Conservation (phyloP, 1,140 invertebrate genomes). For the Vanessa tameamea region DNA sequence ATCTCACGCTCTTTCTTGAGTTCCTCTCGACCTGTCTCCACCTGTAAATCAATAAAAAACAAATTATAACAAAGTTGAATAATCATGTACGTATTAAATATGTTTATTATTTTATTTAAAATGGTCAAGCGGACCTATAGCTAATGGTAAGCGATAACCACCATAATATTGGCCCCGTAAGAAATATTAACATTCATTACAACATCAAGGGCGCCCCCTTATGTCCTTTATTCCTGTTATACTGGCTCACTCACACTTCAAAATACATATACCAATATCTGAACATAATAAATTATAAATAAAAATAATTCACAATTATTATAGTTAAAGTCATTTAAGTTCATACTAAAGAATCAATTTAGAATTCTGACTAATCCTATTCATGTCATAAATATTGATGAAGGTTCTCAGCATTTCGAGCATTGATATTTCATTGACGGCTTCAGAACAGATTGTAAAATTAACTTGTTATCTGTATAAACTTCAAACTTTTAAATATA, state of each 20-base stretch:
- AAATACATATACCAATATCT: no score
- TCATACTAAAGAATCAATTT: neutral
- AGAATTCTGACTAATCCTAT: neutral
- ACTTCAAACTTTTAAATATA: no score
- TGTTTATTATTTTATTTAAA: neutral
- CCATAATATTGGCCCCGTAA: no score
- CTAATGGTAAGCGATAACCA: no score
- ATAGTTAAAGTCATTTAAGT: neutral
- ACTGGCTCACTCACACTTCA: no score
- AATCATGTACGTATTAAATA: neutral
- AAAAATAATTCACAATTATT: neutral
- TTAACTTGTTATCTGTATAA: no score
- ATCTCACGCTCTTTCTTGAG: constrained; percentile 95
- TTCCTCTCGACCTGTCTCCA: constrained; percentile 84
- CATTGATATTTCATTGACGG: neutral
- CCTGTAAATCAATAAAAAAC: constrained; percentile 65
- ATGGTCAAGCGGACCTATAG: no score
- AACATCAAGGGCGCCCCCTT: no score
- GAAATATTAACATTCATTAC: no score
- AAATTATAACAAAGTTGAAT: neutral
- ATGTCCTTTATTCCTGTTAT: no score
- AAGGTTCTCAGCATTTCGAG: neutral
- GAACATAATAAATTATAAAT: neutral
- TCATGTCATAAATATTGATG: constrained; percentile 1
- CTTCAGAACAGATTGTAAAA: neutral